A percentile compares a stretch with the other conserved stretches of the same genome.
Conservation (phyloP, 2,888 invertebrate genomes). For the Athalia cordata region DNA sequence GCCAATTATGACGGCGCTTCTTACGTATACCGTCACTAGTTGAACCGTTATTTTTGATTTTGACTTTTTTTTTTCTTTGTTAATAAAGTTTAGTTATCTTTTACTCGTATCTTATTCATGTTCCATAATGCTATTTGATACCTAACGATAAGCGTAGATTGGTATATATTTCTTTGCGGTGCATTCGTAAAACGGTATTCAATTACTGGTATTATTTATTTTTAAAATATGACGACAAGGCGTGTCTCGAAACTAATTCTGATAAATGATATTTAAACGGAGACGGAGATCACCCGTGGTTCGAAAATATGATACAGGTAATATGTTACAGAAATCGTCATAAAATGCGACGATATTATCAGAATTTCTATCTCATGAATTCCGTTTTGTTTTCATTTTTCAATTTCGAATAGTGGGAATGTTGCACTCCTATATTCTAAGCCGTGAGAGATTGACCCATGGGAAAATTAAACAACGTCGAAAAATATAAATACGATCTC, state of each 20-base stretch:
- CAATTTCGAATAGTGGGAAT: too few species aligned
- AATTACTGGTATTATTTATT: slow-evolving; percentile 15
- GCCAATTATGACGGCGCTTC: slow-evolving; percentile 33
- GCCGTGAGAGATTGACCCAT: too few species aligned
- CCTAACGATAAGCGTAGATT: not conserved
- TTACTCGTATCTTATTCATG: not conserved
- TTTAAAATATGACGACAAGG: slow-evolving; percentile 4
- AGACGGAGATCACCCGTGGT: too few species aligned
- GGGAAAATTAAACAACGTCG: too few species aligned
- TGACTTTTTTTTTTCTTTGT: slow-evolving; percentile 1
- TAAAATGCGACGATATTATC: too few species aligned
- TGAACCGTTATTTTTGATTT: not conserved
- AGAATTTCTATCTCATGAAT: too few species aligned
- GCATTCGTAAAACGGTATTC: slow-evolving; percentile 20
- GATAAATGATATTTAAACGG: slow-evolving; percentile 20
- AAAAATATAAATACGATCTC: too few species aligned
- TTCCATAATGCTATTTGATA: slow-evolving; percentile 32
- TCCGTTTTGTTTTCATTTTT: too few species aligned
- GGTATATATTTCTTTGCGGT: slow-evolving; percentile 34
- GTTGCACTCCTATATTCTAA: too few species aligned
- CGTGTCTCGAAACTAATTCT: slow-evolving; percentile 7
- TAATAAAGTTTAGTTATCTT: slow-evolving; percentile 22
- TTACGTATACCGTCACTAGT: slow-evolving; percentile 46
- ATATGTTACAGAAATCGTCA: too few species aligned
- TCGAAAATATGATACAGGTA: too few species aligned